Evolutionary conservation across 2,888 invertebrate genomes (phyloP).

Genomic region (Plutella xylostella): DNA sequence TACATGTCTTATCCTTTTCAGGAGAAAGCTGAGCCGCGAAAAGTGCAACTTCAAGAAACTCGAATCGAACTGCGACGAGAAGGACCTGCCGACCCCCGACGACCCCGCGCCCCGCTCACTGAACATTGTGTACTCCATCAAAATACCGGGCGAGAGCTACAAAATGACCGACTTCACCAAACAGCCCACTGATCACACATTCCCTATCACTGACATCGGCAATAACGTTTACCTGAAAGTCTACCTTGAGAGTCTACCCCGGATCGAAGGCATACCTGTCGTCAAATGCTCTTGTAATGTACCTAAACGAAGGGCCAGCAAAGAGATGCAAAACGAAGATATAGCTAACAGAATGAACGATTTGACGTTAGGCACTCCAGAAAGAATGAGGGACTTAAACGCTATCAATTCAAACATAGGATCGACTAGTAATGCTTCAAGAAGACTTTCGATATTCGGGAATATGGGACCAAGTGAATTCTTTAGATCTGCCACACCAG

Average conservation of each 20-base stretch:
- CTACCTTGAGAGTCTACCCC: conserved; percentile 76
- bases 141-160: conserved; percentile 74
- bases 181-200: conserved; percentile 75
- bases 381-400: conserved; percentile 17
- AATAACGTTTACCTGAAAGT: conserved; percentile 72
- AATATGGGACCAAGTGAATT: conserved; percentile 21
- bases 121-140: conserved; percentile 76
- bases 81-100: conserved; percentile 29
- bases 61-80: conserved; percentile 52
- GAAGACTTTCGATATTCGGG: conserved; percentile 33
- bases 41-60: conserved; percentile 61
- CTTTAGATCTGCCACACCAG: conserved; percentile 23
- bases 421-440: conserved; percentile 21
- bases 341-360: conserved; percentile 49
- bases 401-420: conserved; percentile 34
- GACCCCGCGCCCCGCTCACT: conserved; percentile 38
- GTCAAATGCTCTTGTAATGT: conserved; percentile 55
- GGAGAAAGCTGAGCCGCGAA: conserved; percentile 60
- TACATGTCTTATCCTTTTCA: conserved; percentile 22
- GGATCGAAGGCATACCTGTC: conserved; percentile 78
- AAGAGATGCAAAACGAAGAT: conserved; percentile 48
- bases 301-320: conserved; percentile 42
- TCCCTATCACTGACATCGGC: conserved; percentile 78
- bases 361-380: conserved; percentile 42
- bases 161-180: conserved; percentile 64